phyloP scores from a whole-genome alignment of 2,113 vertebrate species.

The Leiothrix lutea region DNA sequence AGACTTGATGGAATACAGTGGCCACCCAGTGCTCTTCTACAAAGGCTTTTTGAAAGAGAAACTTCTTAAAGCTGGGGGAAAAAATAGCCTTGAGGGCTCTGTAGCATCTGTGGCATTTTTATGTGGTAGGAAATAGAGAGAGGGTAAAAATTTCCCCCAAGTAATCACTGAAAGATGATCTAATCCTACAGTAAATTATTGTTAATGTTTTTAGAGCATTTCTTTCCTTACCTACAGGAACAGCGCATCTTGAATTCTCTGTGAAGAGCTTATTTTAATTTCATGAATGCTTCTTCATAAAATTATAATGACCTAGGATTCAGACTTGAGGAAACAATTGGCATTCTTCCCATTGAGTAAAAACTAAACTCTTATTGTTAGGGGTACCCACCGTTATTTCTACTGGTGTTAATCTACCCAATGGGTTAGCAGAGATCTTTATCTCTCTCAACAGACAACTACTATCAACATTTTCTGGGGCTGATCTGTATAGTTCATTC shows the following conservation, averaged over 20 bases:
- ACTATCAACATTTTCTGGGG: neutral
- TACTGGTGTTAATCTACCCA: neutral
- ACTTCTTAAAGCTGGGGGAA: neutral
- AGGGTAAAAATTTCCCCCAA: neutral
- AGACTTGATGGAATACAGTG: neutral
- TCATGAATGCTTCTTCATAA: slow-evolving; percentile 27
- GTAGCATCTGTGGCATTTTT: neutral
- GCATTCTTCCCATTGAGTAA: neutral
- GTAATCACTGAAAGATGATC: neutral
- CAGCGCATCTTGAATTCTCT: neutral
- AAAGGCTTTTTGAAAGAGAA: neutral
- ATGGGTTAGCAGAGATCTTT: neutral
- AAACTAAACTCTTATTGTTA: neutral
- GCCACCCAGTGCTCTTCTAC: neutral
- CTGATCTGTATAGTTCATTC: neutral
- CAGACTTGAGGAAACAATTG: neutral
- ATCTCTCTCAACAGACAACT: neutral
- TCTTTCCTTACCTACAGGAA: slow-evolving; percentile 5
- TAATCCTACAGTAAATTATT: neutral
- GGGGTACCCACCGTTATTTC: neutral
- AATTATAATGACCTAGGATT: slow-evolving; percentile 11
- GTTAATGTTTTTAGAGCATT: neutral
- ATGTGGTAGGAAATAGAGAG: neutral
- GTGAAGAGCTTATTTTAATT: slow-evolving; percentile 42
- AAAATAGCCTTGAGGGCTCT: neutral